Conservation (phyloP, 2,113 vertebrate species). For the Maccullochella peelii region DNA sequence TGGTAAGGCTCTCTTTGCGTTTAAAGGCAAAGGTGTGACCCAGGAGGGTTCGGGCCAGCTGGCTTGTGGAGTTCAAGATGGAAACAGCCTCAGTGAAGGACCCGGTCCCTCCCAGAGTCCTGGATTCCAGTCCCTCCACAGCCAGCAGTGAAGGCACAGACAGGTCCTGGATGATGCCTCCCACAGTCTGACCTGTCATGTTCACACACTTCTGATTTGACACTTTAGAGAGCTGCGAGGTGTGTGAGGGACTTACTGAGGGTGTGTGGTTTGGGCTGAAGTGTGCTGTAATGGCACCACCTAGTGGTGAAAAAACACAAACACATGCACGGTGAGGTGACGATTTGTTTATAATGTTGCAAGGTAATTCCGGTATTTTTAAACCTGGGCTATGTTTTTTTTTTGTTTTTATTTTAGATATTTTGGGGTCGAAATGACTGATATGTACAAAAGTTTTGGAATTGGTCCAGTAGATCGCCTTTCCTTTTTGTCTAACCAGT, state of each 20-base stretch:
- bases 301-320: conserved; percentile 66
- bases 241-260: background rate
- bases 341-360: conserved; percentile 30
- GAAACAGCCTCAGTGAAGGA: conserved; percentile 80
- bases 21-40: conserved; percentile 66
- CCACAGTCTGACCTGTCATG: conserved; percentile 64
- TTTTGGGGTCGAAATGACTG: too few species aligned
- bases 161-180: conserved; percentile 49
- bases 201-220: conserved; percentile 43
- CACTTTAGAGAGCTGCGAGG: conserved; percentile 9
- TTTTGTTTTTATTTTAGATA: too few species aligned
- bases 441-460: too few species aligned
- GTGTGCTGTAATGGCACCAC: conserved; percentile 62
- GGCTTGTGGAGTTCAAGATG: conserved; percentile 80
- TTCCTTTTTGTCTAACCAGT: too few species aligned
- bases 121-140: conserved; percentile 40
- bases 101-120: conserved; percentile 35
- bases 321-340: background rate
- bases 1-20: conserved; percentile 44
- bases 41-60: conserved; percentile 80
- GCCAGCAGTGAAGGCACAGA: conserved; percentile 42
- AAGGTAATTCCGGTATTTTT: background rate
- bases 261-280: background rate
- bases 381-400: too few species aligned
- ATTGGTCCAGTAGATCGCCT: too few species aligned